Evolutionary conservation across 2,797 vertebrate genomes (phyloP).

Genomic region (Ceryle rudis): DNA sequence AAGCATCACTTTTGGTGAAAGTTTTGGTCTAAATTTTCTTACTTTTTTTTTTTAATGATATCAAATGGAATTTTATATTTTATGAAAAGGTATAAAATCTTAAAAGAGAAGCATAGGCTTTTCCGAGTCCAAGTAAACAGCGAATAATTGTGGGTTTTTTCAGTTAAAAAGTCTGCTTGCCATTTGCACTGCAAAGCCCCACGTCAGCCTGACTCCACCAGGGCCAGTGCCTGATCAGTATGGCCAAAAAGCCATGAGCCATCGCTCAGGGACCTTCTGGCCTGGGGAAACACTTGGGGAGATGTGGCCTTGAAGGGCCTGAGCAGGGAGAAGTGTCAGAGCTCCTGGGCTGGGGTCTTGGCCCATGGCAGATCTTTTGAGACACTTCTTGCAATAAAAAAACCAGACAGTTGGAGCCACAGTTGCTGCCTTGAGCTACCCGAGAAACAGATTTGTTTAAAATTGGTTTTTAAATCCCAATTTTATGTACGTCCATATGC

Average conservation of each 20-base stretch:
- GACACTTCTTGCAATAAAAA: background rate
- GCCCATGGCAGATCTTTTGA: background rate
- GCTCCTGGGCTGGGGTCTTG: background rate
- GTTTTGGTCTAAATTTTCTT: background rate
- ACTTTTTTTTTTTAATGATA: background rate
- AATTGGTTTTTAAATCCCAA: background rate
- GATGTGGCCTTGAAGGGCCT: background rate
- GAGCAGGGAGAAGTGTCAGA: background rate
- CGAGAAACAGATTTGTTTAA: rapidly evolving
- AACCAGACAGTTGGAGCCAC: background rate
- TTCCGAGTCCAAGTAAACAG: background rate
- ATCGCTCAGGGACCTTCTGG: background rate
- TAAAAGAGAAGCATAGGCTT: background rate
- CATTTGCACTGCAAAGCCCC: background rate
- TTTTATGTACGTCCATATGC: background rate
- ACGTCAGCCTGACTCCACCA: background rate
- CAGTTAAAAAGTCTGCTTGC: background rate
- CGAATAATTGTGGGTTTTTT: background rate
- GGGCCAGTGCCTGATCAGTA: rapidly evolving
- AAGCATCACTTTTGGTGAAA: background rate
- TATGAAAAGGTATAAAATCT: background rate
- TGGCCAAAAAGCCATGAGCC: background rate
- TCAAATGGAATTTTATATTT: background rate
- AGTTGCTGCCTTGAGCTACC: background rate
- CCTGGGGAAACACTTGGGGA: background rate